Conservation (phyloP, 2,888 invertebrate species). For the Metacarcinus magister region DNA sequence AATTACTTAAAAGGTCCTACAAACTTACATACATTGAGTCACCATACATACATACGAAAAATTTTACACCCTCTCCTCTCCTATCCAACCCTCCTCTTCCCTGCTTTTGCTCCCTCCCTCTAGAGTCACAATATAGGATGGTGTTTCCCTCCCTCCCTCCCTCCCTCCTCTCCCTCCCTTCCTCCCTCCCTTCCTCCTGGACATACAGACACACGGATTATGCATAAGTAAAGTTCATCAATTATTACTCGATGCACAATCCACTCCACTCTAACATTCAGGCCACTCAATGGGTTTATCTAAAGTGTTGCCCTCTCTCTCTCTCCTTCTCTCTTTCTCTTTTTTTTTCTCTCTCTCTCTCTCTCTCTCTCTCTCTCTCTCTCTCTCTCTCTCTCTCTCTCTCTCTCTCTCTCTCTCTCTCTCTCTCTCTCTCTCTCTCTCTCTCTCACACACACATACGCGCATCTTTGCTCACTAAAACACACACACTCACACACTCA, state of each 20-base stretch:
- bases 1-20: too few species aligned
- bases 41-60: too few species aligned
- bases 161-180: not conserved
- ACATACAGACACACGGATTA: not conserved
- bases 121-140: not conserved
- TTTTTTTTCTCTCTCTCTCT: slow-evolving; percentile 35
- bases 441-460: not conserved
- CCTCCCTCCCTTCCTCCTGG: not conserved
- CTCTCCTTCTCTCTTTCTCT: slow-evolving; percentile 36
- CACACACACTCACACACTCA: slow-evolving; percentile 46
- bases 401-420: slow-evolving; percentile 14
- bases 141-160: not conserved
- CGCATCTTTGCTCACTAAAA: not conserved
- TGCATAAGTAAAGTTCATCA: slow-evolving; percentile 26
- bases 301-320: slow-evolving; percentile 4
- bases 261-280: slow-evolving; percentile 26
- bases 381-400: slow-evolving; percentile 23
- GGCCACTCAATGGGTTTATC: not conserved
- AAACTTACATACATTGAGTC: too few species aligned
- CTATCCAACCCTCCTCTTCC: not conserved
- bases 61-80: not conserved
- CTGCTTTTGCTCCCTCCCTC: not conserved
- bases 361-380: slow-evolving; percentile 48
- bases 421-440: slow-evolving; percentile 6
- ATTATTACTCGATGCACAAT: slow-evolving; percentile 27